Evolutionary conservation across 2,113 vertebrate genomes (phyloP).

Genomic region (Cottus gobio): DNA sequence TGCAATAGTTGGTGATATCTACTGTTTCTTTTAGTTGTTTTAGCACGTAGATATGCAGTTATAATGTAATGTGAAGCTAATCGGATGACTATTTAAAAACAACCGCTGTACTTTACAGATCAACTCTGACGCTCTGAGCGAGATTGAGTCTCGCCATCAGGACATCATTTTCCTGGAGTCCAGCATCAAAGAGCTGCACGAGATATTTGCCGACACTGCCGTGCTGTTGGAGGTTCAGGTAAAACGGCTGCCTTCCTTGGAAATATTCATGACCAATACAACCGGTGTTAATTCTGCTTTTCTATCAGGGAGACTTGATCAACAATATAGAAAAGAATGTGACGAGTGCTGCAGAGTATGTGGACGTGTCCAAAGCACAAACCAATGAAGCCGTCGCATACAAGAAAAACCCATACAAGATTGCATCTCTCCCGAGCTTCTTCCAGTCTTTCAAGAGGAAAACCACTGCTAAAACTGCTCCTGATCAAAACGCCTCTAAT

Average conservation of each 20-base stretch:
- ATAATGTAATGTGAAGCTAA: neutral
- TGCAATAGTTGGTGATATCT: neutral
- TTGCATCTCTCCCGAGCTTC: constrained; percentile 75
- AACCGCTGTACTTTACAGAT: constrained; percentile 76
- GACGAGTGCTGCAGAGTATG: constrained; percentile 83
- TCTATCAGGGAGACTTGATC: constrained; percentile 89
- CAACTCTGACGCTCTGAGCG: constrained; percentile 85
- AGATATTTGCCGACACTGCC: constrained; percentile 91
- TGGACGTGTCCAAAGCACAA: constrained; percentile 85
- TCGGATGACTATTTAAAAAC: neutral
- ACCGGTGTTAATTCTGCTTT: constrained; percentile 21
- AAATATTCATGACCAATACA: neutral
- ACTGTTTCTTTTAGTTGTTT: neutral
- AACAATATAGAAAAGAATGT: constrained; percentile 94
- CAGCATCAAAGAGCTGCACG: constrained; percentile 89
- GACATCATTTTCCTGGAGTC: constrained; percentile 91
- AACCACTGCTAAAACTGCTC: neutral
- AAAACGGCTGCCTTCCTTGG: neutral
- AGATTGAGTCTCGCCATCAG: constrained; percentile 91
- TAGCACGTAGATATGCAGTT: neutral
- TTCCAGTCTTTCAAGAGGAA: constrained; percentile 68
- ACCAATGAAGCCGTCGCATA: constrained; percentile 87
- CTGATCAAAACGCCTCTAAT: constrained; percentile 24
- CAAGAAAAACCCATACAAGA: constrained; percentile 88
- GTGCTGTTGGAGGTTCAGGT: constrained; percentile 92